These are phyloP conservation scores for Peromyscus attwateri DNA, from an alignment of 2,797 vertebrate species.

Conservation along the genomic window DNA sequence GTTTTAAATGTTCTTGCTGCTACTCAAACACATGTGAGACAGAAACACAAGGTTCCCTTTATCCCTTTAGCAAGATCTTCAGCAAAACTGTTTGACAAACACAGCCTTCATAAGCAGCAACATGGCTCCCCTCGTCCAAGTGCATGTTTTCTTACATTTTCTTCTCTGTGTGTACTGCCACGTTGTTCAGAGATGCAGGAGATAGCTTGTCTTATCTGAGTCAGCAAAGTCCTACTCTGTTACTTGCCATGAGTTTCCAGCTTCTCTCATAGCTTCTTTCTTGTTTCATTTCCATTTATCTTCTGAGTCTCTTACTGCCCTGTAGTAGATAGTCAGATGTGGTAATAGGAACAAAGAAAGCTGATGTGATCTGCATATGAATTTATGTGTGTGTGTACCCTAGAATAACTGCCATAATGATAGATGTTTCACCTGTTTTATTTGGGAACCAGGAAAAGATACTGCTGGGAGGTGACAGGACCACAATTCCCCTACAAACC, in stretches of 20 bases:
- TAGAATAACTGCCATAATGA: neutral
- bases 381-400: neutral
- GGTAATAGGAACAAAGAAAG: neutral
- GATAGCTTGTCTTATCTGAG: neutral
- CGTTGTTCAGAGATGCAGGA: no score
- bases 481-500: neutral
- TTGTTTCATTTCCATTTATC: neutral
- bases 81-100: neutral
- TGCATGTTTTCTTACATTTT: neutral
- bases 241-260: neutral
- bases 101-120: neutral
- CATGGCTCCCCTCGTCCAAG: neutral
- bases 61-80: neutral
- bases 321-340: neutral
- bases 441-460: neutral
- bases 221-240: neutral
- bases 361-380: neutral
- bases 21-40: constrained; percentile 7
- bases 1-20: neutral
- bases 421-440: neutral
- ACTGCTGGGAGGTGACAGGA: neutral
- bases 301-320: neutral
- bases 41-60: neutral
- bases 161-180: neutral
- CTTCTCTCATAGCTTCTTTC: neutral